A percentile compares a stretch with the other conserved stretches of the same genome.
Evolutionary conservation across 2,797 vertebrate genomes (phyloP).

Genomic region (Acipenser transmontanus): DNA sequence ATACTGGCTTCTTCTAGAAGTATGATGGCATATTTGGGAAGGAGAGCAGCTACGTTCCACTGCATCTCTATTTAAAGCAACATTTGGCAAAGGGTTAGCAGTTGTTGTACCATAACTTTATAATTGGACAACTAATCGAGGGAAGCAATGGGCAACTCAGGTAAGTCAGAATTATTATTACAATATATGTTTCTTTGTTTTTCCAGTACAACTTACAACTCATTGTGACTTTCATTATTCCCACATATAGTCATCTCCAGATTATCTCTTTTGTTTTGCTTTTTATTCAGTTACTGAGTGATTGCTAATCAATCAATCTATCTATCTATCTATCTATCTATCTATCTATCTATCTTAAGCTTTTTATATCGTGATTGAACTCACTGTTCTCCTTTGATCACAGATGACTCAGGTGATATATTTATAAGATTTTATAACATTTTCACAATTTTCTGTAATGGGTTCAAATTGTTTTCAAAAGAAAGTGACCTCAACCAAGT

Average conservation of each 20-base stretch:
- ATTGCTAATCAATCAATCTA: too few relatives aligned
- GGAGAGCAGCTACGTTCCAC: conserved; percentile 53
- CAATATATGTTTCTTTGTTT: too few relatives aligned
- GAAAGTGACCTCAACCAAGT: too few relatives aligned
- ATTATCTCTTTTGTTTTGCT: neutral
- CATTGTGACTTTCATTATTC: too few relatives aligned
- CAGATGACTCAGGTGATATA: too few relatives aligned
- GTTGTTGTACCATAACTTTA: neutral
- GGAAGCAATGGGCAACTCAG: conserved; percentile 15
- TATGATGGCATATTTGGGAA: conserved; percentile 38
- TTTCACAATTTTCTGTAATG: neutral
- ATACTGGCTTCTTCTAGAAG: conserved; percentile 21
- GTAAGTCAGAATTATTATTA: conserved; percentile 6
- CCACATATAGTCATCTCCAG: too few relatives aligned
- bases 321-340: neutral
- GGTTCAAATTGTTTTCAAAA: conserved; percentile 11
- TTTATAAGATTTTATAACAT: too few relatives aligned
- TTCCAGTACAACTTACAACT: too few relatives aligned
- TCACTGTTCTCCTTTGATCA: too few relatives aligned
- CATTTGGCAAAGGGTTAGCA: conserved; percentile 6
- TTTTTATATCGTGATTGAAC: neutral
- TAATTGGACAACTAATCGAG: neutral
- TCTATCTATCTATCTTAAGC: neutral
- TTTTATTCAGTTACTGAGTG: neutral
- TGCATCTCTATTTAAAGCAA: conserved; percentile 67